A percentile compares a stretch with the other conserved stretches of the same genome.
Evolutionary conservation across 2,888 invertebrate species (phyloP).

Genomic region (Melanophora roralis): DNA sequence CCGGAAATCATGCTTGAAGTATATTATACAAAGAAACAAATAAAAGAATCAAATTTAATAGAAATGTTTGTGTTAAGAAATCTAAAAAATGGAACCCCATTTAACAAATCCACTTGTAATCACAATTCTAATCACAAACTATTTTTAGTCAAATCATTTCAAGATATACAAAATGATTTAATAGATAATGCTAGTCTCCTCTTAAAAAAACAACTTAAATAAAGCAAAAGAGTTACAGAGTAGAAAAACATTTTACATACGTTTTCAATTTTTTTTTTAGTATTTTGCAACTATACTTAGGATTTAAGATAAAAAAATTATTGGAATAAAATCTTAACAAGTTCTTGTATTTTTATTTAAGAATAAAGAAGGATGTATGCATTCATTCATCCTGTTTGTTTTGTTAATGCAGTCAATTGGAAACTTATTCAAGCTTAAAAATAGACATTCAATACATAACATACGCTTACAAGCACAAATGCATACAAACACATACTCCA

Average conservation of each 20-base stretch:
- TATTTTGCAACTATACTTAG: neutral
- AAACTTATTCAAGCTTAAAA: constrained; percentile 65
- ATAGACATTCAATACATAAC: constrained; percentile 51
- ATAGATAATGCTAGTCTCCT: neutral
- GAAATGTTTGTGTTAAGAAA: neutral
- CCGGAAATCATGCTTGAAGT: constrained; percentile 30
- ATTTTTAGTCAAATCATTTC: constrained; percentile 56
- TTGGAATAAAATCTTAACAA: neutral
- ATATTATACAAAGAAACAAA: neutral
- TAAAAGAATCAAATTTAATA: neutral
- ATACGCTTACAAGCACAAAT: neutral
- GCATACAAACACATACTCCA: neutral
- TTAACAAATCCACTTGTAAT: constrained; percentile 46
- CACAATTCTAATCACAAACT: constrained; percentile 56
- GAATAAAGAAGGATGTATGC: constrained; percentile 3
- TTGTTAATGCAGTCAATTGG: constrained; percentile 63
- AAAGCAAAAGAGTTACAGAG: constrained; percentile 28
- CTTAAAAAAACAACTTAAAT: neutral
- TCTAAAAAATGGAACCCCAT: neutral
- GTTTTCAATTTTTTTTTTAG: neutral
- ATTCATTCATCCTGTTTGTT: constrained; percentile 54
- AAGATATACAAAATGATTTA: constrained; percentile 20
- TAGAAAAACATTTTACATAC: constrained; percentile 37
- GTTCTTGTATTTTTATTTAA: constrained; percentile 1
- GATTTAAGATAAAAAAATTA: neutral